Base-by-base conservation (phyloP, 2,888 invertebrate genomes). In the Cryptocheilus praepositus region DNA sequence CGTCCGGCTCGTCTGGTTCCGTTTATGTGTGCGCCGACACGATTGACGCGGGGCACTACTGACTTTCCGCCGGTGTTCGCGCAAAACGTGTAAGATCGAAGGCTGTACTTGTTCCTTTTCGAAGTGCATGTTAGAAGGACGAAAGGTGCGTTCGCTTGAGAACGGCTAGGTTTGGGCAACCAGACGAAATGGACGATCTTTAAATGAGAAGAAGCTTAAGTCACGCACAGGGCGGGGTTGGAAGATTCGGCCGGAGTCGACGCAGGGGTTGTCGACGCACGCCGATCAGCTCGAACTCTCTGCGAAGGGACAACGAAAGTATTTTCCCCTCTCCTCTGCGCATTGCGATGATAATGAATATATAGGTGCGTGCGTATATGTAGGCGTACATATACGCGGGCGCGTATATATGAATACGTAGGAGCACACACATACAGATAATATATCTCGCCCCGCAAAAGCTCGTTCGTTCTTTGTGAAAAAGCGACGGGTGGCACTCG, bases 401-500 rank as follows among this genome's bases (percentile, higher is more conserved):
- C 69, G 65, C 59, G 67, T 60, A 60, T 73, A 54, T 22, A 16
- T 28, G 15, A n/a, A n/a, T 71, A 73, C 70, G 71, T 18, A 53
- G 21, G 52, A 22, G 70, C 49, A 19, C 19, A 36, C 13, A 11
- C 36, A 36, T 36, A 36, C 36, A 36, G 36, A 36, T 36, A 11
- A 36, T 36, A 36, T 36, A 36, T 74, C 67, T 64, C 64, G 60
- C 61, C 62, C 43, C 49, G 57, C 61, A 61, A 44, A 51, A 60
- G 61, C 64, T 63, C 44, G 36, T 43, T 54, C 45, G 55, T 60
- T 62, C 18, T 44, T 22, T 46, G 74, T 68, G 61, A 65, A 69
- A 58, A 58, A 74, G 73, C 74, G 79, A 76, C 67, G 73, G 66
- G 79, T 70, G 71, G 71, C 61, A 71, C 71, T 66, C 64, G 71